A percentile compares a stretch with the other conserved stretches of the same genome.
Evolutionary conservation across 2,797 vertebrate species (phyloP).

Genomic region (Cyprinodon diabolis): DNA sequence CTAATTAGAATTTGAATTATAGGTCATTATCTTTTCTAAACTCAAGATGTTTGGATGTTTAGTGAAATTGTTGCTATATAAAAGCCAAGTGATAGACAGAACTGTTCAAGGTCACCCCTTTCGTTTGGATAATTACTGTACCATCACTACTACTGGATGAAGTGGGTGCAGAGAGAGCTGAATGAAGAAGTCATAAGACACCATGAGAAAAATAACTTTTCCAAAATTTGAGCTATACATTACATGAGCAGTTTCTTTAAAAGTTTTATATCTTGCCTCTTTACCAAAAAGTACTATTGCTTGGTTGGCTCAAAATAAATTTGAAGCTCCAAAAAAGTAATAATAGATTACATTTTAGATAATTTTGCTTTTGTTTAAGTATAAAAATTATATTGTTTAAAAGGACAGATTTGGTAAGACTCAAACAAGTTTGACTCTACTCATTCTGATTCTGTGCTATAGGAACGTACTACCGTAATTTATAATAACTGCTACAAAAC

Average conservation of each 20-base stretch:
- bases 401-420: background rate
- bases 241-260: too few species aligned
- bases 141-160: background rate
- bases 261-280: too few species aligned
- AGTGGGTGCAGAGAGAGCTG: too few species aligned
- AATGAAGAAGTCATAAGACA: too few species aligned
- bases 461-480: background rate
- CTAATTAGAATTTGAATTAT: background rate
- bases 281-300: too few species aligned
- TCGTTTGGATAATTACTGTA: background rate
- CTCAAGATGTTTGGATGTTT: background rate
- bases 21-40: background rate
- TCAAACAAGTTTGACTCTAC: background rate
- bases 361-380: too few species aligned
- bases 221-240: too few species aligned
- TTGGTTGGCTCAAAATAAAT: too few species aligned
- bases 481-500: background rate
- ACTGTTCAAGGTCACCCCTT: background rate
- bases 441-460: background rate
- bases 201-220: too few species aligned
- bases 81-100: background rate
- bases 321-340: too few species aligned
- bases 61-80: background rate
- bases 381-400: too few species aligned
- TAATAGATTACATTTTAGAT: too few species aligned